A percentile compares a stretch with the other conserved stretches of the same genome.
Conservation (phyloP, 2,797 vertebrate species). For the Enteromius treurensis region DNA sequence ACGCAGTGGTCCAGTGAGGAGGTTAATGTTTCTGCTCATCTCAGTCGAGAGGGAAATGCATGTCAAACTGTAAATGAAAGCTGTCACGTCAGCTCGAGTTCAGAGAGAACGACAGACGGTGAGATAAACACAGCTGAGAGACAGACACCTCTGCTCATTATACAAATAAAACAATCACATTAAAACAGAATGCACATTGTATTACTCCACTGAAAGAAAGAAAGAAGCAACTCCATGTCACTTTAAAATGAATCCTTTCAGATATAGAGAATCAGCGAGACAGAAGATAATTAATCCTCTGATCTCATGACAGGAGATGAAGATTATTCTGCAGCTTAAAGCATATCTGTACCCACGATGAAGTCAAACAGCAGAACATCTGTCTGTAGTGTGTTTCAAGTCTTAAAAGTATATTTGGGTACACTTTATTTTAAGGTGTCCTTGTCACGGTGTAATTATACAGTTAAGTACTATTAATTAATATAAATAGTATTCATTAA, state of each 20-base stretch:
- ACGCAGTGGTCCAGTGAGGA: conserved; percentile 80
- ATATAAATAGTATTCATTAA: background rate
- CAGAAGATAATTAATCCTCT: conserved; percentile 19
- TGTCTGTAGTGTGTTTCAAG: background rate
- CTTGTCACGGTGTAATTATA: too few relatives aligned
- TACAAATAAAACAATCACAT: background rate
- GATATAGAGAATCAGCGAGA: conserved; percentile 48
- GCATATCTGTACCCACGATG: conserved; percentile 63
- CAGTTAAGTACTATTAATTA: background rate
- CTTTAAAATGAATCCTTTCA: conserved; percentile 42
- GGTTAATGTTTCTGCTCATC: conserved; percentile 88
- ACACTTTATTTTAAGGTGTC: too few relatives aligned
- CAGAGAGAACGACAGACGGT: conserved; percentile 78
- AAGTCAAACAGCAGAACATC: background rate
- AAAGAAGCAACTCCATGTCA: conserved; percentile 54
- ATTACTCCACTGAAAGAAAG: background rate
- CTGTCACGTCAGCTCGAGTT: conserved; percentile 81
- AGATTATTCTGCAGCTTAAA: conserved; percentile 71
- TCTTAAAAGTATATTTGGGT: background rate
- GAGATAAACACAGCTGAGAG: conserved; percentile 74
- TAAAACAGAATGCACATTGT: background rate
- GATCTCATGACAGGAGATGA: conserved; percentile 66
- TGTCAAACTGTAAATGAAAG: conserved; percentile 86
- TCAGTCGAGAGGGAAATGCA: conserved; percentile 78
- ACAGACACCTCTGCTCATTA: conserved; percentile 57